A percentile compares a stretch with the other conserved stretches of the same genome.
Conservation (phyloP, 2,113 vertebrate species). For the Baryphthengus martii region DNA sequence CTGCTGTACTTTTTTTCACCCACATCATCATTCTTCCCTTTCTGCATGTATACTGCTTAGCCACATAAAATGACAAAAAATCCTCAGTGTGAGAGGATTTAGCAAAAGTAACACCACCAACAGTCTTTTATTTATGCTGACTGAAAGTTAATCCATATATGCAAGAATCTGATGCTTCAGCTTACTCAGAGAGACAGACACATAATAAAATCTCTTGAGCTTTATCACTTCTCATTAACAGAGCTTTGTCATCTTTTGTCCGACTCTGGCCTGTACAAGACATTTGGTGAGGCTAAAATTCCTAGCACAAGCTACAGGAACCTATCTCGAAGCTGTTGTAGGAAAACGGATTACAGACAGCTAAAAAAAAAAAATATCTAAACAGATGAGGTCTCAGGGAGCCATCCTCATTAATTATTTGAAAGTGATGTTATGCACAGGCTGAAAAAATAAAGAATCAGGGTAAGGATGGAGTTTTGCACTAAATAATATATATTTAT, state of each 20-base stretch:
- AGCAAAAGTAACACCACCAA: slow-evolving; percentile 67
- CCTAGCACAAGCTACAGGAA: slow-evolving; percentile 67
- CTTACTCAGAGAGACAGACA: slow-evolving; percentile 81
- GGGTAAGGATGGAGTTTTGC: not conserved
- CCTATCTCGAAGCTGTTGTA: slow-evolving; percentile 71
- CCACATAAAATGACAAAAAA: slow-evolving; percentile 64
- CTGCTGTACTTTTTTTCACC: not conserved
- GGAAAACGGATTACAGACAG: slow-evolving; percentile 51
- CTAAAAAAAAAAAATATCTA: slow-evolving; percentile 2
- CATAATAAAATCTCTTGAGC: slow-evolving; percentile 79
- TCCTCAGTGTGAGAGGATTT: slow-evolving; percentile 74
- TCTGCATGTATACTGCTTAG: slow-evolving; percentile 15
- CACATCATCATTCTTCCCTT: slow-evolving; percentile 45
- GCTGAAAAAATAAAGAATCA: slow-evolving; percentile 25
- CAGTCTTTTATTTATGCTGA: slow-evolving; percentile 79
- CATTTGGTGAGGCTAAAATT: slow-evolving; percentile 71
- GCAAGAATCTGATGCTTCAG: slow-evolving; percentile 80
- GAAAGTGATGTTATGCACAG: not conserved
- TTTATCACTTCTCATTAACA: slow-evolving; percentile 66
- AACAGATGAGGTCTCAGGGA: slow-evolving; percentile 35
- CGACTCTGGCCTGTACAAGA: slow-evolving; percentile 65
- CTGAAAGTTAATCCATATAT: slow-evolving; percentile 83
- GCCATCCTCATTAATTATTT: slow-evolving; percentile 22
- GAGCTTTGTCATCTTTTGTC: slow-evolving; percentile 81
- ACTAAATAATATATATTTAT: slow-evolving; percentile 11